Percentiles rank a stretch among this genome's conserved stretches.
Evolutionary conservation across 1,140 invertebrate species (phyloP).

Genomic region (Agrilus planipennis): DNA sequence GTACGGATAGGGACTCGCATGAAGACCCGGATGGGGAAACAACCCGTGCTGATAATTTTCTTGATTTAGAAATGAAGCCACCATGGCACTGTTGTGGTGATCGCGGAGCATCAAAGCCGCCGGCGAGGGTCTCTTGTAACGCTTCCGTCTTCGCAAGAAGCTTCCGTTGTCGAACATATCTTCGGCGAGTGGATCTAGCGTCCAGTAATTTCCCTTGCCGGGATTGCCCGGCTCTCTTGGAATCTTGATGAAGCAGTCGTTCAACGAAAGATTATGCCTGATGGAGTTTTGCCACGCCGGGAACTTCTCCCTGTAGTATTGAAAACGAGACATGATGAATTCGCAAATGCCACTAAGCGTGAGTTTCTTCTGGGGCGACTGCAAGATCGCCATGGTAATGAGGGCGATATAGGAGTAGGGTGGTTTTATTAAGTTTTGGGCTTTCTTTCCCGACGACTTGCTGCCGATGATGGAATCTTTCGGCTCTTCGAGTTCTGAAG

Average conservation of each 20-base stretch:
- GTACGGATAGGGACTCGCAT: slow-evolving; percentile 31
- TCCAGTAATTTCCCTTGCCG: slow-evolving; percentile 99
- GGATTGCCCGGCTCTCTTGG: slow-evolving; percentile 96
- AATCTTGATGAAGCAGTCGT: slow-evolving; percentile 99
- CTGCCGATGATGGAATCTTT: slow-evolving; percentile 15
- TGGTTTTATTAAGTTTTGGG: slow-evolving; percentile 66
- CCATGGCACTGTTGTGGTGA: slow-evolving; percentile 28
- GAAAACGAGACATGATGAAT: slow-evolving; percentile 97
- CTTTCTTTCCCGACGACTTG: slow-evolving; percentile 12
- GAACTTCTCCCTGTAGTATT: slow-evolving; percentile 91
- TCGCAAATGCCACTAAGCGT: slow-evolving; percentile 97
- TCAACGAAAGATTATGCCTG: slow-evolving; percentile 91
- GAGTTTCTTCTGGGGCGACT: slow-evolving; percentile 92
- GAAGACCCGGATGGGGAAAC: slow-evolving; percentile 33
- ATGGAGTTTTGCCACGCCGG: slow-evolving; percentile 96
- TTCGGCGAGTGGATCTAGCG: slow-evolving; percentile 88
- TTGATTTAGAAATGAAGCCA: slow-evolving; percentile 25
- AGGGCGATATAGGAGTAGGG: slow-evolving; percentile 97
- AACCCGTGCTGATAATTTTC: slow-evolving; percentile 28
- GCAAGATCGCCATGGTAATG: slow-evolving; percentile 96
- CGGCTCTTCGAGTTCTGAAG: slow-evolving; percentile 15
- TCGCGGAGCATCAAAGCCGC: slow-evolving; percentile 41
- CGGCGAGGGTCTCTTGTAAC: slow-evolving; percentile 79
- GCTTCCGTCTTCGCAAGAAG: slow-evolving; percentile 85
- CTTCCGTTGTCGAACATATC: slow-evolving; percentile 99